Base-by-base conservation (phyloP, 2,113 vertebrate genomes). In the Lathamus discolor region DNA sequence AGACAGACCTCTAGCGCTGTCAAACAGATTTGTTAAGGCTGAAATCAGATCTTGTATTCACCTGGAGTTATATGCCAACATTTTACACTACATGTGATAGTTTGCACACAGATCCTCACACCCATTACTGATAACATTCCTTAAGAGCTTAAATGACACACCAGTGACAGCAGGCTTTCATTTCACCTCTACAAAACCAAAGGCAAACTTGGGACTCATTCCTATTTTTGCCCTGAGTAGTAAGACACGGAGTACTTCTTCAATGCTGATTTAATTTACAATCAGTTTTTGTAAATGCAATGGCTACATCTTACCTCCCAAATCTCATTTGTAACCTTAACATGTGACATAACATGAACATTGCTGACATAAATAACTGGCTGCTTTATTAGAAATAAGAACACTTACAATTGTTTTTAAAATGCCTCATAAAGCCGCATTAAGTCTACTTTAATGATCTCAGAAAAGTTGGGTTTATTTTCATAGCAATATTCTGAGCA, bases 351-450 rank as follows among this genome's bases (percentile, higher is more conserved):
- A 88, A 81, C 44, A 62, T 46, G 63, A 88, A 92, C 92, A 94
- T 19, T 77, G 66, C 74, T 66, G 54, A 91, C 86, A 89, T 54
- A 96, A 94, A 90, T 92, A 93, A 96, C 79, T 86, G 88, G 81
- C 74, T 91, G 69, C 57, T 93, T 95, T 87, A 59, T 76, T 74
- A 94, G 70, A 96, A 95, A 93, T 54, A 94, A 95, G 66, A 91
- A 59, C 39, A 46, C 48, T 70, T 89, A 46, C 52, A 90, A 48
- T 88, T 63, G 83, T 74, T 95, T 92, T 89, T 76, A 3, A 80
- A 92, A 90, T 16, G 52, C 33, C 31, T 92, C 80, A 94, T 84
- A 86, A 96, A 83, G 90, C 52, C 74, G 76, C 25, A 85, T 93
- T 86, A 93, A n/a, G 76, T 75, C 91, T 59, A 82, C 62, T 57